Percentiles rank a stretch among this genome's conserved stretches.
Evolutionary conservation across 2,797 vertebrate genomes (phyloP).

Genomic region (Triplophysa yarkandensis): DNA sequence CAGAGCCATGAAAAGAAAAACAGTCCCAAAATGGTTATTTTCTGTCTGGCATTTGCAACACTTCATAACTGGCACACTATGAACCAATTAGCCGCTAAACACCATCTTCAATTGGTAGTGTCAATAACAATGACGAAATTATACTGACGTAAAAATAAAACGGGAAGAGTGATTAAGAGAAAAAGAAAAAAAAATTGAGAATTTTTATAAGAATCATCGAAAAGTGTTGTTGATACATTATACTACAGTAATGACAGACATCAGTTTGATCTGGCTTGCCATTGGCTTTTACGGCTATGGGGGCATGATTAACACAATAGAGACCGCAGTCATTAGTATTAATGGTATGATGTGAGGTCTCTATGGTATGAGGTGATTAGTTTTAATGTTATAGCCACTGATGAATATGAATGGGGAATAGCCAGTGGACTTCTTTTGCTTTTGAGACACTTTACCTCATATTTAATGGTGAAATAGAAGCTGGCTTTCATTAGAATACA

Average conservation of each 20-base stretch:
- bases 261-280: conserved; percentile 22
- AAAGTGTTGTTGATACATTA: conserved; percentile 10
- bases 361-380: conserved; percentile 15
- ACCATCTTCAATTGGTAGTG: conserved; percentile 25
- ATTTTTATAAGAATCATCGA: conserved; percentile 20
- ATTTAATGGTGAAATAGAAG: conserved; percentile 4
- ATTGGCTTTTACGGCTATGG: conserved; percentile 4
- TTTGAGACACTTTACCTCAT: conserved; percentile 1
- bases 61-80: conserved; percentile 63
- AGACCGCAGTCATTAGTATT: conserved; percentile 35
- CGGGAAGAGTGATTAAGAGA: conserved; percentile 7
- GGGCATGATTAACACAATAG: conserved; percentile 36
- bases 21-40: background rate
- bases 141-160: conserved; percentile 13
- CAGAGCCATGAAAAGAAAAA: background rate
- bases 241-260: conserved; percentile 21
- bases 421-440: background rate
- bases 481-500: background rate
- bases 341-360: conserved; percentile 24
- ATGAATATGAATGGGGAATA: conserved; percentile 11
- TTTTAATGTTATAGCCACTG: conserved; percentile 20
- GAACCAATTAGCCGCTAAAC: conserved; percentile 44
- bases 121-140: conserved; percentile 48
- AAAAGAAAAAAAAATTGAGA: background rate
- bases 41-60: conserved; percentile 65